Percentiles rank a stretch among this genome's conserved stretches.
Conservation (phyloP, 2,888 invertebrate genomes). For the Chrysotoxum bicinctum region DNA sequence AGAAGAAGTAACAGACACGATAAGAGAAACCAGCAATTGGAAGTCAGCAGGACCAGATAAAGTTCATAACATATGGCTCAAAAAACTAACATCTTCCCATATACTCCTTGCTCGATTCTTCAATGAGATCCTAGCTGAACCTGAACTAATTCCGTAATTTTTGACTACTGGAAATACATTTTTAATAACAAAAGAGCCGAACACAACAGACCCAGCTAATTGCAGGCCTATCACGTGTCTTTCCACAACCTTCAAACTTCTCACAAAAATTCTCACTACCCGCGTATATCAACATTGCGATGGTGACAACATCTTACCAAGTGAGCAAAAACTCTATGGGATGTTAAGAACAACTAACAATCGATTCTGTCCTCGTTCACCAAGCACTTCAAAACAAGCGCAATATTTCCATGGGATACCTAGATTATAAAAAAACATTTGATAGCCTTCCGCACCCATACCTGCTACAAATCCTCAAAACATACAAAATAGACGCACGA, state of each 20-base stretch:
- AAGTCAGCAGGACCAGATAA: slow-evolving; percentile 1
- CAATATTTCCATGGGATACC: too few relatives aligned
- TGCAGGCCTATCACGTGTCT: slow-evolving; percentile 40
- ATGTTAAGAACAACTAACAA: slow-evolving; percentile 12
- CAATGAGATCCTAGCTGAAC: background rate
- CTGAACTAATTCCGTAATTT: background rate
- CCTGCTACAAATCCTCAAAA: too few relatives aligned
- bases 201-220: slow-evolving; percentile 1
- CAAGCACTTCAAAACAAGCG: too few relatives aligned
- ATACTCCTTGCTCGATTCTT: too few relatives aligned
- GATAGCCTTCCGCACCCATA: too few relatives aligned
- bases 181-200: too few relatives aligned
- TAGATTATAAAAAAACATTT: too few relatives aligned
- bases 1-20: background rate
- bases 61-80: slow-evolving; percentile 3
- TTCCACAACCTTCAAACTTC: slow-evolving; percentile 26
- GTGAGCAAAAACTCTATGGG: slow-evolving; percentile 18
- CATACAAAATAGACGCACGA: too few relatives aligned
- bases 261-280: slow-evolving; percentile 10
- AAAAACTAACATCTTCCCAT: too few relatives aligned
- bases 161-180: background rate
- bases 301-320: slow-evolving; percentile 8
- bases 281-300: slow-evolving; percentile 8
- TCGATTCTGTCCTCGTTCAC: too few relatives aligned
- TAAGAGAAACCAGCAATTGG: slow-evolving; percentile 5